Evolutionary conservation across 2,797 vertebrate species (phyloP).

Genomic region (Acanthornis magna): DNA sequence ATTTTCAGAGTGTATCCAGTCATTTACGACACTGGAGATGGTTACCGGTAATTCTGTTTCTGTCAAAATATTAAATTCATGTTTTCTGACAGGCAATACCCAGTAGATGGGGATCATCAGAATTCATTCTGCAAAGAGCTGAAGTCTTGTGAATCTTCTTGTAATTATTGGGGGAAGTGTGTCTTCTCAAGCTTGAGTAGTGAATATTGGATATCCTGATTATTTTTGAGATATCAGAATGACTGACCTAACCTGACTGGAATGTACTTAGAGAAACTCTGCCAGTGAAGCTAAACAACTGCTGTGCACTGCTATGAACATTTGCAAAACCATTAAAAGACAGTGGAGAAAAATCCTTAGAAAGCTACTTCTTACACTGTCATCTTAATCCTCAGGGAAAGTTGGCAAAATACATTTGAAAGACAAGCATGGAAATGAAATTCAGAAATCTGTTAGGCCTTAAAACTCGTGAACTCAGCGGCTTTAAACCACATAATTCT

Average conservation of each 20-base stretch:
- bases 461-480: background rate
- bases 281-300: background rate
- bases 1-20: background rate
- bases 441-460: background rate
- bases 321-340: background rate
- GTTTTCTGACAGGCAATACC: background rate
- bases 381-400: background rate
- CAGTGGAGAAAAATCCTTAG: background rate
- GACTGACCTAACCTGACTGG: background rate
- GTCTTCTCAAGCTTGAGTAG: background rate
- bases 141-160: background rate
- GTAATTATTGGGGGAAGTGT: background rate
- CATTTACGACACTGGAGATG: background rate
- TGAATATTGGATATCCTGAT: background rate
- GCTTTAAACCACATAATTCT: background rate
- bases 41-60: background rate
- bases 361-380: background rate
- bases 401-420: background rate
- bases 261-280: fast-evolving
- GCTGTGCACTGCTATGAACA: background rate
- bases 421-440: background rate
- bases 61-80: background rate
- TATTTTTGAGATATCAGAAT: background rate
- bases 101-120: background rate
- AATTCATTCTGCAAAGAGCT: background rate